phyloP scores from a whole-genome alignment of 1,140 invertebrate genomes.

The Lucilia sericata region DNA sequence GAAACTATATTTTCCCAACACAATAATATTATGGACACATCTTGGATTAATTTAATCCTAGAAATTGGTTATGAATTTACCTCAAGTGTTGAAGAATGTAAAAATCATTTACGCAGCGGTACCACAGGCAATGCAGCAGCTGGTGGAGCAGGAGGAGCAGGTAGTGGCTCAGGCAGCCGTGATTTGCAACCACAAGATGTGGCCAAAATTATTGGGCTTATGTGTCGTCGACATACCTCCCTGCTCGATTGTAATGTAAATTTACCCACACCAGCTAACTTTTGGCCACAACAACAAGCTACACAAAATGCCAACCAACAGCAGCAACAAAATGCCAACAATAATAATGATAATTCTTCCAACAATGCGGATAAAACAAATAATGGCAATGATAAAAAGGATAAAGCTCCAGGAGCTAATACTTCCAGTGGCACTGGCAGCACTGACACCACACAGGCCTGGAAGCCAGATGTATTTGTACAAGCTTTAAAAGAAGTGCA shows the following conservation, averaged over 20 bases:
- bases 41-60: slow-evolving; percentile 85
- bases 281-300: slow-evolving; percentile 68
- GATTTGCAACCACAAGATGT: slow-evolving; percentile 83
- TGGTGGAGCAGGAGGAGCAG: slow-evolving; percentile 62
- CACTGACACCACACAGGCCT: slow-evolving; percentile 73
- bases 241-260: slow-evolving; percentile 76
- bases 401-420: slow-evolving; percentile 67
- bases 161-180: slow-evolving; percentile 42
- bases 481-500: slow-evolving; percentile 90
- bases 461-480: slow-evolving; percentile 95
- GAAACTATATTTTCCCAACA: slow-evolving; percentile 66
- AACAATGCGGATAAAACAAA: slow-evolving; percentile 46
- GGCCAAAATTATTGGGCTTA: slow-evolving; percentile 86
- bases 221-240: slow-evolving; percentile 85
- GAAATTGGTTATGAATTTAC: slow-evolving; percentile 93
- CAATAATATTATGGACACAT: slow-evolving; percentile 77
- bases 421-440: slow-evolving; percentile 43
- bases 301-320: slow-evolving; percentile 43
- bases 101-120: slow-evolving; percentile 82
- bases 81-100: slow-evolving; percentile 88
- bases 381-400: slow-evolving; percentile 68
- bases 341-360: slow-evolving; percentile 49
- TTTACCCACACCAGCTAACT: slow-evolving; percentile 74
- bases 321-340: slow-evolving; percentile 51
- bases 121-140: not conserved